Evolutionary conservation across 1,140 invertebrate genomes (phyloP).

Genomic region (Rhizoglyphus robini): DNA sequence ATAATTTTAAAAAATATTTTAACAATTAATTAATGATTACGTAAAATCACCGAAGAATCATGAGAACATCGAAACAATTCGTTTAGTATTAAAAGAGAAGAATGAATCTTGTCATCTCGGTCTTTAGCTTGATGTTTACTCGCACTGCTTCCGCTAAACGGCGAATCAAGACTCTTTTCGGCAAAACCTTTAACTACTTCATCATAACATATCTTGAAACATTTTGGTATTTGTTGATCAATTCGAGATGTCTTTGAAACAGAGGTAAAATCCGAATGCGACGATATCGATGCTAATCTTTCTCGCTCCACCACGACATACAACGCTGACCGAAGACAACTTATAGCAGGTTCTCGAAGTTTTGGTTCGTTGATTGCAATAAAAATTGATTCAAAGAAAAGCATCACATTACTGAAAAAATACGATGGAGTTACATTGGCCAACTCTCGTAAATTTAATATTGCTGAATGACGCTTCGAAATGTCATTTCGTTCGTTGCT

Average conservation of each 20-base stretch:
- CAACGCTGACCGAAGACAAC: slow-evolving; percentile 77
- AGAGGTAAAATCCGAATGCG: not conserved
- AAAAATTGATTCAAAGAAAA: slow-evolving; percentile 87
- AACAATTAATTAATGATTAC: not conserved
- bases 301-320: slow-evolving; percentile 88
- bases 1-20: not conserved
- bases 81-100: slow-evolving; percentile 81
- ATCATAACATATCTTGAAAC: slow-evolving; percentile 71
- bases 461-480: slow-evolving; percentile 72
- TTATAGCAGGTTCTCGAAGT: slow-evolving; percentile 80
- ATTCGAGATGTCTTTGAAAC: slow-evolving; percentile 10
- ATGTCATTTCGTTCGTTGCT: slow-evolving; percentile 67
- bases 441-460: slow-evolving; percentile 75
- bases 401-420: slow-evolving; percentile 93
- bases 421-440: slow-evolving; percentile 91
- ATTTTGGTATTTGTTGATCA: slow-evolving; percentile 19
- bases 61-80: slow-evolving; percentile 86
- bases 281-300: slow-evolving; percentile 55
- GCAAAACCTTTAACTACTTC: slow-evolving; percentile 68
- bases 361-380: slow-evolving; percentile 82
- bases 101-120: slow-evolving; percentile 82
- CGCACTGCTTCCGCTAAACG: not conserved
- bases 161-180: slow-evolving; percentile 41
- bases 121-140: slow-evolving; percentile 21
- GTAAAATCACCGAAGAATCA: slow-evolving; percentile 28